Percentiles rank a stretch among this genome's conserved stretches.
Evolutionary conservation across 2,113 vertebrate species (phyloP).

Genomic region (Eleginops maclovinus): DNA sequence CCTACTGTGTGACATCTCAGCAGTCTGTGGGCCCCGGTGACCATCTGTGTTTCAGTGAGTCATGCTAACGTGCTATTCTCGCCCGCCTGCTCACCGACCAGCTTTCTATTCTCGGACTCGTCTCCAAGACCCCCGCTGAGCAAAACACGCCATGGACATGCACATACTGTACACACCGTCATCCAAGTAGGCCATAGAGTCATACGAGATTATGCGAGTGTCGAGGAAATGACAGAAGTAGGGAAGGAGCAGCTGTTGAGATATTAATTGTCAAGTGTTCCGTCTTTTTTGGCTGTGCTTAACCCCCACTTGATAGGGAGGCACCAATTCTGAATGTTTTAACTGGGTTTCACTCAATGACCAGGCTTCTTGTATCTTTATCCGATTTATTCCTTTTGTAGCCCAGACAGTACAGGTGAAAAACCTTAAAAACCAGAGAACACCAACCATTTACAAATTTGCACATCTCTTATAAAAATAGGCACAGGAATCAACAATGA

Average conservation of each 20-base stretch:
- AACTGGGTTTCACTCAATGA: too few relatives aligned
- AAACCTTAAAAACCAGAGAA: too few relatives aligned
- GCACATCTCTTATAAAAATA: too few relatives aligned
- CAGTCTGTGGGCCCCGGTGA: slow-evolving; percentile 42
- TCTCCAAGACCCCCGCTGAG: slow-evolving; percentile 36
- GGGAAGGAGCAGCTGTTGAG: slow-evolving; percentile 26
- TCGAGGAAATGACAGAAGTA: slow-evolving; percentile 7
- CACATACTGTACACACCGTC: slow-evolving; percentile 8
- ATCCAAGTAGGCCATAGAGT: slow-evolving; percentile 45
- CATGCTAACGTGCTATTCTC: slow-evolving; percentile 34
- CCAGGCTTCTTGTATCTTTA: too few relatives aligned
- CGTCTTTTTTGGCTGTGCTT: too few relatives aligned
- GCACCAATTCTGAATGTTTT: too few relatives aligned
- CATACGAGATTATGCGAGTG: slow-evolving; percentile 2
- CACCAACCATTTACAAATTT: too few relatives aligned
- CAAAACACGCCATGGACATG: slow-evolving; percentile 30
- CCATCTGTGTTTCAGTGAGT: slow-evolving; percentile 72
- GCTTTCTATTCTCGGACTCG: slow-evolving; percentile 63
- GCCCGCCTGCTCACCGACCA: slow-evolving; percentile 38
- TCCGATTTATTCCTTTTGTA: too few relatives aligned
- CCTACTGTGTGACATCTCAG: slow-evolving; percentile 54
- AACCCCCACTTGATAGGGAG: too few relatives aligned
- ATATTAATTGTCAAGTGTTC: too few relatives aligned
- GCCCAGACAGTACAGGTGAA: too few relatives aligned
- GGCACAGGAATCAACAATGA: too few relatives aligned